Conservation (phyloP, 2,797 vertebrate species). For the Gallinago solitaria region DNA sequence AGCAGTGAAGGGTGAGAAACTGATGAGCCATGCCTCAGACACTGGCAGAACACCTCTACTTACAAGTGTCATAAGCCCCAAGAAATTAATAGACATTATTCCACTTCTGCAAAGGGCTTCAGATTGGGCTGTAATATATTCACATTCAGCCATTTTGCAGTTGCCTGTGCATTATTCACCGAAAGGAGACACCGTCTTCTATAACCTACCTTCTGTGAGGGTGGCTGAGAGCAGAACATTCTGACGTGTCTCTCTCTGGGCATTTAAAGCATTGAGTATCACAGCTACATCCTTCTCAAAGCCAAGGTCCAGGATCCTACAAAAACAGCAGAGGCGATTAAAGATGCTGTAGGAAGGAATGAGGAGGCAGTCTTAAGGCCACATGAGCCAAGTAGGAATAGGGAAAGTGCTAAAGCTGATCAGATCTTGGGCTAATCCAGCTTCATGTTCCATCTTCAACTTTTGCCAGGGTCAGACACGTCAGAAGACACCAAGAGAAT, state of each 20-base stretch:
- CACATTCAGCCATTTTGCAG: background rate
- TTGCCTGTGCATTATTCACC: background rate
- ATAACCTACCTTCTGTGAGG: slow-evolving; percentile 82
- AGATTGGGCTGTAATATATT: background rate
- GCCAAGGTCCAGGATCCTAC: slow-evolving; percentile 91
- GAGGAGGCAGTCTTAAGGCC: background rate
- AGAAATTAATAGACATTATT: background rate
- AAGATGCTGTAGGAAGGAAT: background rate
- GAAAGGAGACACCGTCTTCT: background rate
- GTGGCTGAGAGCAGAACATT: slow-evolving; percentile 94
- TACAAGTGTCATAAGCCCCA: background rate
- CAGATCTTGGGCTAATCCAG: background rate
- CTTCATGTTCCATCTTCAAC: background rate
- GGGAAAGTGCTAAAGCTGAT: background rate
- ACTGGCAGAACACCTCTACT: background rate
- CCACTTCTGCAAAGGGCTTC: background rate
- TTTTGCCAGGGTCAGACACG: background rate
- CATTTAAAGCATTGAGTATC: slow-evolving; percentile 91
- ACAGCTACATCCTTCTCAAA: slow-evolving; percentile 92
- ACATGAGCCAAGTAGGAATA: background rate
- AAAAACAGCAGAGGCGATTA: background rate
- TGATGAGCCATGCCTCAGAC: background rate
- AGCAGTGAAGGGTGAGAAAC: background rate
- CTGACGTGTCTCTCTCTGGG: slow-evolving; percentile 79
- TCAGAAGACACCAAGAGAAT: background rate